These are phyloP conservation scores for Holothuria leucospilota DNA, from an alignment of 53 echinoderm and acorn worm genomes.

Conservation along the genomic window DNA sequence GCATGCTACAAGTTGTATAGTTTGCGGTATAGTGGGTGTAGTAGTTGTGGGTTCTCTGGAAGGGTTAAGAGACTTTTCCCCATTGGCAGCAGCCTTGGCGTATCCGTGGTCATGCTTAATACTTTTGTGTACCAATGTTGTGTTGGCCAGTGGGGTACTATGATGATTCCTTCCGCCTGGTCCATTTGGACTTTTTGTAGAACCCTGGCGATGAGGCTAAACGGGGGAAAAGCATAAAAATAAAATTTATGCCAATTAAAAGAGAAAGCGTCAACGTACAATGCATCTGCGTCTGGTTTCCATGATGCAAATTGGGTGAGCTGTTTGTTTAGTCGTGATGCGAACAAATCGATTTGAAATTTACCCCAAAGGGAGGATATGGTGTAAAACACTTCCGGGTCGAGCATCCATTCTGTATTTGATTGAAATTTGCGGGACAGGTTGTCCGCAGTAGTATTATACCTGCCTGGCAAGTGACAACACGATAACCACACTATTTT, in stretches of 20 bases:
- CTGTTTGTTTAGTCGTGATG: slow-evolving; percentile 75
- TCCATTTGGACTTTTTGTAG: slow-evolving; percentile 39
- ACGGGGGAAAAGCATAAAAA: slow-evolving; percentile 70
- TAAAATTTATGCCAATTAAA: background rate
- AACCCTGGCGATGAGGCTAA: background rate
- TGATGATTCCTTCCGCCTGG: slow-evolving; percentile 5
- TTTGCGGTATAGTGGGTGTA: background rate
- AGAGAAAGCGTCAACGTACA: slow-evolving; percentile 47
- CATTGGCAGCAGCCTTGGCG: no score
- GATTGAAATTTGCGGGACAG: slow-evolving; percentile 51
- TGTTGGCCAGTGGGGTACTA: slow-evolving; percentile 50
- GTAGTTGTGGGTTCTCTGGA: background rate
- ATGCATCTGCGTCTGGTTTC: slow-evolving; percentile 70
- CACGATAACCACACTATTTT: slow-evolving; percentile 63
- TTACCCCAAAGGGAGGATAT: slow-evolving; percentile 18
- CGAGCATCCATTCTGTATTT: slow-evolving; percentile 69
- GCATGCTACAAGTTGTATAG: background rate
- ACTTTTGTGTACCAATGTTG: slow-evolving; percentile 48
- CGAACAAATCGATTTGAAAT: slow-evolving; percentile 57
- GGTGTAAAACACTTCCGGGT: slow-evolving; percentile 36
- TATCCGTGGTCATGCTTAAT: slow-evolving; percentile 14
- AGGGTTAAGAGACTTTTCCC: background rate
- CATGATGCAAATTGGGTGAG: slow-evolving; percentile 57
- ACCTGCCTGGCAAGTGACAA: slow-evolving; percentile 61
- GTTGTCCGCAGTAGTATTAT: slow-evolving; percentile 52